Conservation (phyloP, 2,797 vertebrate genomes). For the Anableps anableps region DNA sequence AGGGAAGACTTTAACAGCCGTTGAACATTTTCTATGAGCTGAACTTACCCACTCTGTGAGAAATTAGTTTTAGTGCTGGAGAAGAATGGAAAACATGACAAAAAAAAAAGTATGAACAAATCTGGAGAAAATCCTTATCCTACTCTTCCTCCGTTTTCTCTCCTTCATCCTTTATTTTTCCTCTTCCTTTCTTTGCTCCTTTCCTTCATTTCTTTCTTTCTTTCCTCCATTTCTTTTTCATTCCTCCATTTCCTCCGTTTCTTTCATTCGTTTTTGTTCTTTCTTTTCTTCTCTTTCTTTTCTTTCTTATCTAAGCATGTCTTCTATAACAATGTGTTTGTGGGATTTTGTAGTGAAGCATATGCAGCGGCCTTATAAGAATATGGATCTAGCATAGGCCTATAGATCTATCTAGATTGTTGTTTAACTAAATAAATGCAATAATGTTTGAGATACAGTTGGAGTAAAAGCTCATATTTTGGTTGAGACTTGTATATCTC, state of each 20-base stretch:
- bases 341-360: neutral
- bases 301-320: too few relatives aligned
- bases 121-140: neutral
- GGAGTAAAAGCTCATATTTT: neutral
- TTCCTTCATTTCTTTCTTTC: neutral
- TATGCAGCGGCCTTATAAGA: neutral
- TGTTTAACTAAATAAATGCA: neutral
- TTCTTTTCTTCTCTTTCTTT: neutral
- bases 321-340: neutral
- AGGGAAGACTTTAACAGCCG: constrained; percentile 30
- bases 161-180: neutral
- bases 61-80: neutral
- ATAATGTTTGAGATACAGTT: neutral
- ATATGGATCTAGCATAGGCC: neutral
- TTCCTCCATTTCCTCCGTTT: neutral
- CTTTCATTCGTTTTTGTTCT: neutral
- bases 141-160: neutral
- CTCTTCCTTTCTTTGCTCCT: neutral
- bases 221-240: neutral
- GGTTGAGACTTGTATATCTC: neutral
- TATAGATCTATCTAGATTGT: neutral
- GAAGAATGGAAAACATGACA: neutral
- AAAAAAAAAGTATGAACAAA: neutral
- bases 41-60: neutral
- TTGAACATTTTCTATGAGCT: constrained; percentile 11